Base-by-base conservation (phyloP, 92 coral and sea anemone genomes). In the Porites divaricata region DNA sequence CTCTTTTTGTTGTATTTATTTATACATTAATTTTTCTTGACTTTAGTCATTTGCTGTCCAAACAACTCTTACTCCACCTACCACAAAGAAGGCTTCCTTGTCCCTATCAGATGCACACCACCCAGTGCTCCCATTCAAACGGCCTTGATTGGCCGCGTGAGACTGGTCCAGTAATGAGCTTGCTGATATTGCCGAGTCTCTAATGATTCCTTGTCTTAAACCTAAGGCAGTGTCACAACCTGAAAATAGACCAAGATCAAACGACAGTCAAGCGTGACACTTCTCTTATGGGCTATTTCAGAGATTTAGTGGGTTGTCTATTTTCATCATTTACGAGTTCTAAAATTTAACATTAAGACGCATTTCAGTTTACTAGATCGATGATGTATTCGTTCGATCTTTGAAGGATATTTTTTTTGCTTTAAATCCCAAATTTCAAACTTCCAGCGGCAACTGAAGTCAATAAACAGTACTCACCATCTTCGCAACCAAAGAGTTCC, bases 401-500 rank as follows among this genome's bases (percentile, higher is more conserved):
- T 3, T n/a, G n/a, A n/a, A n/a, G n/a, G n/a, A 8, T 54, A 54
- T 1, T 9, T 52, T 52, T 12, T 12, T 53, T 3, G 35, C 14
- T 52, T 51, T 12, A 20, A 15, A n/a, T 35, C 45, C 45, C 45
- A 35, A 35, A 35, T 35, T 0, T 35, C 45, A 35, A 35, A 35
- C 45, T 35, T 35, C 45, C 45, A 35, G 59, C 16, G 59, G 16
- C 59, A 54, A 4, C 12, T 11, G 59, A 11, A 54, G 14, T 54
- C 12, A 5, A 73, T 25, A 26, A 35, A 17, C 50, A 8, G 65
- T 23, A 76, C 88, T 75, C 56, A 94, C 98, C 98, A 45, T 84
- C 80, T 19, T 74, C 71, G 58, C 98, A 94, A 68, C 98, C 98
- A 69, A 89, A 94, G 20, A 94, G 24, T 61, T 94, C 98, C 64